phyloP scores from a whole-genome alignment of 2,797 vertebrate genomes.

The Luscinia luscinia region DNA sequence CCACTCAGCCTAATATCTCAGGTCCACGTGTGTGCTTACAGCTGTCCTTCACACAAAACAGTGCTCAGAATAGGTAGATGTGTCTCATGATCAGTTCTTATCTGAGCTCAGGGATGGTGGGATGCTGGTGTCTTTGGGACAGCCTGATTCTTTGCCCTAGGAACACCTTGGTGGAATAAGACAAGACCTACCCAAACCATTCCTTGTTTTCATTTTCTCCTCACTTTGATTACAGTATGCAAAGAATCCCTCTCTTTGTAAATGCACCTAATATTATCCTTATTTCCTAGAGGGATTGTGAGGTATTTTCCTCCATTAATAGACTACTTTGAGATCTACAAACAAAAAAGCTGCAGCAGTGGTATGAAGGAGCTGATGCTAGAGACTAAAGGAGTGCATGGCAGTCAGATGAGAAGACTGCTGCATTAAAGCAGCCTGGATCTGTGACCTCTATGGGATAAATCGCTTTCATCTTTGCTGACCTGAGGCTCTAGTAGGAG shows the following conservation, averaged over 20 bases:
- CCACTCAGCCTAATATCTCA: neutral
- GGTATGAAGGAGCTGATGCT: neutral
- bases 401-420: neutral
- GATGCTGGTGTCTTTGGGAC: neutral
- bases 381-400: neutral
- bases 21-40: accelerated
- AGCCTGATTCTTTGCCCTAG: neutral
- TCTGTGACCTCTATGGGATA: neutral
- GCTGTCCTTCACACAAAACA: neutral
- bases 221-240: neutral
- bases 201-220: neutral
- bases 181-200: neutral
- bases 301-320: neutral
- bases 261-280: neutral
- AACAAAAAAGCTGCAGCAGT: neutral
- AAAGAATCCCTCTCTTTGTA: neutral
- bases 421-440: neutral
- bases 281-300: neutral
- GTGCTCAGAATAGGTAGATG: neutral
- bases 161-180: neutral
- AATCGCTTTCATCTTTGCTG: neutral
- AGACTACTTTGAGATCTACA: neutral
- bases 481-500: neutral
- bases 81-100: neutral
- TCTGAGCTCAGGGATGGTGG: neutral